phyloP scores from a whole-genome alignment of 2,888 invertebrate species.

The Cheiracanthium punctorium region DNA sequence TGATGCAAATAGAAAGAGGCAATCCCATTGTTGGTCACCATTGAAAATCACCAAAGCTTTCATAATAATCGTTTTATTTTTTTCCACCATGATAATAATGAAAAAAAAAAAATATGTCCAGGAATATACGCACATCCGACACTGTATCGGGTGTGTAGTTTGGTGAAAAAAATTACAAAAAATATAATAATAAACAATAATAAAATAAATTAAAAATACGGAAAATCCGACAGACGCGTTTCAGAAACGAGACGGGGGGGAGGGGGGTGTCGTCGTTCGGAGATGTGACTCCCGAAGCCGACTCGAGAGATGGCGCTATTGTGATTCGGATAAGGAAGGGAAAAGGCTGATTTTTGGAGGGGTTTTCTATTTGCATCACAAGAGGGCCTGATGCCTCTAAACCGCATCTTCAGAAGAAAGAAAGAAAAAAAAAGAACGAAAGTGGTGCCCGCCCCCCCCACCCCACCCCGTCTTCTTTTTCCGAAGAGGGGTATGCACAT shows the following conservation, averaged over 20 bases:
- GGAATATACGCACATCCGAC: slow-evolving; percentile 8
- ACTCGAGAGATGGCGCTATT: slow-evolving; percentile 54
- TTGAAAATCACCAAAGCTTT: slow-evolving; percentile 46
- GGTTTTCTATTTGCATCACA: slow-evolving; percentile 54
- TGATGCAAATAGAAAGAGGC: slow-evolving; percentile 34
- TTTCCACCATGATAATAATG: background rate
- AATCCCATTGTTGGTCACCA: slow-evolving; percentile 36
- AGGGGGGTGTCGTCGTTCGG: slow-evolving; percentile 13
- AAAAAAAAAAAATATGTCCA: background rate
- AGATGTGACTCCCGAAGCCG: background rate
- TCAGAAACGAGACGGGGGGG: background rate
- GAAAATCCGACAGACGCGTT: background rate
- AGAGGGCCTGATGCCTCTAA: slow-evolving; percentile 33
- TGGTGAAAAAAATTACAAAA: background rate
- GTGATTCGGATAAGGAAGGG: slow-evolving; percentile 35
- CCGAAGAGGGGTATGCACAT: background rate
- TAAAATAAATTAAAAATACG: too few relatives aligned
- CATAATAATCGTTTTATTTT: slow-evolving; percentile 43
- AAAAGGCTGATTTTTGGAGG: slow-evolving; percentile 41
- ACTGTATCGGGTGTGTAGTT: background rate
- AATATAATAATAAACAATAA: too few relatives aligned
- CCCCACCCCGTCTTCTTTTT: slow-evolving; percentile 13
- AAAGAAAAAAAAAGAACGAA: slow-evolving; percentile 12
- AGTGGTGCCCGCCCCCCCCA: too few relatives aligned
- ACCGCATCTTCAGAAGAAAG: slow-evolving; percentile 24